A percentile compares a stretch with the other conserved stretches of the same genome.
Evolutionary conservation across 2,888 invertebrate species (phyloP).

Genomic region (Tachina fera): DNA sequence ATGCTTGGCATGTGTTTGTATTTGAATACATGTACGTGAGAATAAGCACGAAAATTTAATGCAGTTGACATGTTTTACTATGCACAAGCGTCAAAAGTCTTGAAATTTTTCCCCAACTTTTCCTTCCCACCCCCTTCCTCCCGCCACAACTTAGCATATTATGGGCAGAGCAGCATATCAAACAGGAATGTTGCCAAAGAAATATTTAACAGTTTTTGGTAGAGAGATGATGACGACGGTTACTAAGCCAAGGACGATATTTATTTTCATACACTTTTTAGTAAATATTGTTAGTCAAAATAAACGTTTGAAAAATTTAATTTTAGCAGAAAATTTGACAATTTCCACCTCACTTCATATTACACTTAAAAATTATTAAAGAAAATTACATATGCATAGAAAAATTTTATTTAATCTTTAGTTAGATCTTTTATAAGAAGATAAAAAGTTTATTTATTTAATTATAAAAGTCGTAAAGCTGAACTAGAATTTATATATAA

Average conservation of each 20-base stretch:
- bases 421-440: too few relatives aligned
- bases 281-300: neutral
- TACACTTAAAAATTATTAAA: too few relatives aligned
- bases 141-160: neutral
- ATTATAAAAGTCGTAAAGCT: too few relatives aligned
- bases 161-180: neutral
- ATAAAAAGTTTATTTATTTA: too few relatives aligned
- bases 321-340: too few relatives aligned
- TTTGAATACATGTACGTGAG: constrained; percentile 46
- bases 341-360: too few relatives aligned
- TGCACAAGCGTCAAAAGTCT: constrained; percentile 67
- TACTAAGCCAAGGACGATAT: constrained; percentile 12
- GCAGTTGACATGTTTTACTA: constrained; percentile 69
- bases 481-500: too few relatives aligned
- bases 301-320: neutral
- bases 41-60: constrained; percentile 56
- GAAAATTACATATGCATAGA: too few relatives aligned
- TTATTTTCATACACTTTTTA: constrained; percentile 23
- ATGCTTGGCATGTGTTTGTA: constrained; percentile 33
- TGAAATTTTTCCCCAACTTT: neutral
- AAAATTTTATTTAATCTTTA: too few relatives aligned
- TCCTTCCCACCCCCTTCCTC: neutral
- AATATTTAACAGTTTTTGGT: constrained; percentile 38
- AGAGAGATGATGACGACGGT: neutral
- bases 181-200: constrained; percentile 17